Base-by-base conservation (phyloP, 1,140 invertebrate genomes). In the Campodea augens region DNA sequence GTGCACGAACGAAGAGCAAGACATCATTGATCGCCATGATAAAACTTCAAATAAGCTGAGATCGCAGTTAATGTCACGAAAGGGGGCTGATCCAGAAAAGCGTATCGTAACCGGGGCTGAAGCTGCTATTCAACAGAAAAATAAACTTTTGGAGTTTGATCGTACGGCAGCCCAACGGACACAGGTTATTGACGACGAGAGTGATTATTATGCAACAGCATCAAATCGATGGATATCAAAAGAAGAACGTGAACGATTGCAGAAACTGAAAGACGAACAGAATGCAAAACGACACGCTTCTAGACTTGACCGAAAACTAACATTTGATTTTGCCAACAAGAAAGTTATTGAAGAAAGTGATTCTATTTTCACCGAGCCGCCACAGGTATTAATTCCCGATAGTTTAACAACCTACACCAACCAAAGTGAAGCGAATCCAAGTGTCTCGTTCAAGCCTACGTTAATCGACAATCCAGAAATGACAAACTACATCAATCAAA, bases 161-260 rank as follows among this genome's bases (percentile, higher is more conserved):
- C 69, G 73, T 47, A 85, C 78, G 40, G 45, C 24, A 41, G 7
- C n/a, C 22, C 4, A 21, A 39, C 12, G 38, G 5, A 20, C 38
- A 20, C 38, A 13, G 38, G 38, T 97, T 2, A 92, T 91, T 48
- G 91, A 97, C 60, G 91, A 96, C 61, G 85, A 96, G 58, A 76
- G 77, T 49, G 92, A 97, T 62, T 96, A 96, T 62, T 97, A 87
- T 64, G 74, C 76, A 49, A 64, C 77, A 4, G 78, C 76, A 58
- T 79, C 77, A 10, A 64, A 65, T 48, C 77, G 77, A 19, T 95
- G 90, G 89, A 60, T 90, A 3, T 75, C 69, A 37, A 65, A 77
- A 12, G 60, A 68, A 10, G 77, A 91, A 55, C 69, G 77, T 51
- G 70, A 75, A 27, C 69, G 73, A 45, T 63, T 82, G 37, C 65